A percentile compares a stretch with the other conserved stretches of the same genome.
phyloP scores from a whole-genome alignment of 2,113 vertebrate genomes.

The Hymenochirus boettgeri region DNA sequence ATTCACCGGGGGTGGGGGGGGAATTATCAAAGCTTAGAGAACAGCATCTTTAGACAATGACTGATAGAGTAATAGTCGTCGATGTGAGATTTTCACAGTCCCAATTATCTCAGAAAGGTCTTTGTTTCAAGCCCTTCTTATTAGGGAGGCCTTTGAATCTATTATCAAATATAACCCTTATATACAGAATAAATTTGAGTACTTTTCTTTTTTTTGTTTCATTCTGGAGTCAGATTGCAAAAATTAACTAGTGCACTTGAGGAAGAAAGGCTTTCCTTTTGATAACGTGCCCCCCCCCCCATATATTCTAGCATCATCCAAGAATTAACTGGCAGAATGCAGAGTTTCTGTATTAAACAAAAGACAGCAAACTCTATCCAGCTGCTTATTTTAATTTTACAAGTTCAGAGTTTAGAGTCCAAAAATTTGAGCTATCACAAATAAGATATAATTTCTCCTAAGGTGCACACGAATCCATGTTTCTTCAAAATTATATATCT shows the following conservation, averaged over 20 bases:
- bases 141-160: neutral
- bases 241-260: neutral
- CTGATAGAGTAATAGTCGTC: neutral
- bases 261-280: neutral
- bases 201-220: neutral
- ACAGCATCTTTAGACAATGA: neutral
- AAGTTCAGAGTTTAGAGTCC: too few species aligned
- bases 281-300: neutral
- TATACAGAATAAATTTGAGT: neutral
- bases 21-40: neutral
- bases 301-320: neutral
- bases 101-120: neutral
- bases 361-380: too few species aligned
- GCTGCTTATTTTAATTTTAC: too few species aligned
- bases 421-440: too few species aligned
- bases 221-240: neutral
- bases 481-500: too few species aligned
- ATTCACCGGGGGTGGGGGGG: neutral
- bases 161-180: neutral
- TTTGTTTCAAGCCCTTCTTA: neutral
- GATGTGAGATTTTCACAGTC: neutral
- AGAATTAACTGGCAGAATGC: neutral
- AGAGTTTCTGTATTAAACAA: neutral
- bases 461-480: too few species aligned
- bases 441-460: too few species aligned